Conservation (phyloP, 2,888 invertebrate species). For the Philhelius pedissequus region DNA sequence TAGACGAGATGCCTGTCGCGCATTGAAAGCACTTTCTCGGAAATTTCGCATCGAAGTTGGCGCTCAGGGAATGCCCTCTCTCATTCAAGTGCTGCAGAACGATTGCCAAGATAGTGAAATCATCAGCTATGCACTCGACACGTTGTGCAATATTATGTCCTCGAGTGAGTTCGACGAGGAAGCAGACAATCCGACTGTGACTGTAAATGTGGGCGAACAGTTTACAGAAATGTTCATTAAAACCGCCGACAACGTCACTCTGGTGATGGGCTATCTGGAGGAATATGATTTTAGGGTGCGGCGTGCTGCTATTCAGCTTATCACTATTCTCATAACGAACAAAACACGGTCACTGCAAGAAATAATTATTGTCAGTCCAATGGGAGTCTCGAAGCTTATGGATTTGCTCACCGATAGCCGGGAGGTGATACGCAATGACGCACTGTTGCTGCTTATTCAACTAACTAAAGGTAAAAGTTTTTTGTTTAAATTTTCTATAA, state of each 20-base stretch:
- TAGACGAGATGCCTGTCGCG: constrained; percentile 96
- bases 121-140: constrained; percentile 93
- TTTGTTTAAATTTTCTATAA: no score
- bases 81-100: constrained; percentile 89
- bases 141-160: constrained; percentile 93
- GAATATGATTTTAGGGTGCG: constrained; percentile 97
- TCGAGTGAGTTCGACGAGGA: constrained; percentile 91
- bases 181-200: constrained; percentile 83
- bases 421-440: constrained; percentile 97
- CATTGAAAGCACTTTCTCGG: constrained; percentile 92
- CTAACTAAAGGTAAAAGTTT: constrained; percentile 85
- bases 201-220: constrained; percentile 90
- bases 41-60: constrained; percentile 98
- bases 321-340: constrained; percentile 92
- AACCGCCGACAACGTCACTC: constrained; percentile 89
- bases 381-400: constrained; percentile 98
- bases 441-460: constrained; percentile 92
- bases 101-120: constrained; percentile 96
- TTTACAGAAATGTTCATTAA: constrained; percentile 99
- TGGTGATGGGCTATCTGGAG: constrained; percentile 91
- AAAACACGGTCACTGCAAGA: constrained; percentile 93
- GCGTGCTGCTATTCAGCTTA: constrained; percentile 91
- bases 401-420: constrained; percentile 95
- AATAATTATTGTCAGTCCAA: constrained; percentile 92
- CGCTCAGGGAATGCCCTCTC: constrained; percentile 92